Conservation (phyloP, 2,797 vertebrate species). For the Carapus acus region DNA sequence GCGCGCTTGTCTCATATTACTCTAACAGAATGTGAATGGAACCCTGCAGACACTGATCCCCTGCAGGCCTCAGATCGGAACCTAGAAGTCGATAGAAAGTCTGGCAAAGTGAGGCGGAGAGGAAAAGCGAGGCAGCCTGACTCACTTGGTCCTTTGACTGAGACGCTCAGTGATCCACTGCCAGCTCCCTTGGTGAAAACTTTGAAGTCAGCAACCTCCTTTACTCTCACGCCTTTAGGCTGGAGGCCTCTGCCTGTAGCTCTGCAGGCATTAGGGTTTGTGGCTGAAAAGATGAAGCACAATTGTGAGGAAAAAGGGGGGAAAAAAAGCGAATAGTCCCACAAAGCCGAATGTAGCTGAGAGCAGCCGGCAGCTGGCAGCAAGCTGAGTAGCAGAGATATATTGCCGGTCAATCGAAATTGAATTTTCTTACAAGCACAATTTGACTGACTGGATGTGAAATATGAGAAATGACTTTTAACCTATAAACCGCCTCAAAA, state of each 20-base stretch:
- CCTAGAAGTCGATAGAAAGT: no score
- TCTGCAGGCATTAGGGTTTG: conserved; percentile 83
- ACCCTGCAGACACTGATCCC: conserved; percentile 24
- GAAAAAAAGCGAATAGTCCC: conserved; percentile 28
- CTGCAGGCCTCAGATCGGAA: conserved; percentile 30
- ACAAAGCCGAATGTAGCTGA: conserved; percentile 11
- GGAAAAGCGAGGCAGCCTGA: conserved; percentile 45
- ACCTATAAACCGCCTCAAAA: no score
- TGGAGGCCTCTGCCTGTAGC: conserved; percentile 91
- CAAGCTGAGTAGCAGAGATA: conserved; percentile 55
- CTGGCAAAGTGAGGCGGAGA: conserved; percentile 19
- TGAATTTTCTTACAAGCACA: conserved; percentile 15
- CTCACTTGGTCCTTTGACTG: conserved; percentile 90
- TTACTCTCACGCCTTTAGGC: conserved; percentile 90
- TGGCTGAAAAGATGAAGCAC: conserved; percentile 70
- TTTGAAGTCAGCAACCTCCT: conserved; percentile 92
- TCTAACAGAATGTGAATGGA: conserved; percentile 21
- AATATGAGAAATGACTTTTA: conserved; percentile 37
- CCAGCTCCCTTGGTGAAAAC: conserved; percentile 93
- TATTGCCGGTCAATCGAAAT: conserved; percentile 21
- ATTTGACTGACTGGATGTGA: conserved; percentile 39
- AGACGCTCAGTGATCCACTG: conserved; percentile 84
- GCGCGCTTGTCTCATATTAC: conserved; percentile 15
- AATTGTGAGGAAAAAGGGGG: no score
- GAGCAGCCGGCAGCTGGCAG: conserved; percentile 39